These are phyloP conservation scores for Berghia stephanieae DNA, from an alignment of 1,140 invertebrate species.

Conservation along the genomic window DNA sequence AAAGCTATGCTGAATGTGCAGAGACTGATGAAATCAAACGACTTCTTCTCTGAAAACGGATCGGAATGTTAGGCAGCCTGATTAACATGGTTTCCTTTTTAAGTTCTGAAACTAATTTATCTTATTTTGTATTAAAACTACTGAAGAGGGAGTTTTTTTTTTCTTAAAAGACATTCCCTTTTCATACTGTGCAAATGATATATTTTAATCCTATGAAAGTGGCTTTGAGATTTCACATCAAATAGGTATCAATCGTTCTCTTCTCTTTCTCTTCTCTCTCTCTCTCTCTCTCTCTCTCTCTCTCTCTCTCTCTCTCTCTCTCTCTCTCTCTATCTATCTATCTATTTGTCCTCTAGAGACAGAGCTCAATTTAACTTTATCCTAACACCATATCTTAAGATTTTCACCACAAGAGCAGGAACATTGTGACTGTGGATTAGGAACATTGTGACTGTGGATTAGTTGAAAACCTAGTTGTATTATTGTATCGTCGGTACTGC, in stretches of 20 bases:
- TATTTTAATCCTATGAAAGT: neutral
- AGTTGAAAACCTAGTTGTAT: too few relatives aligned
- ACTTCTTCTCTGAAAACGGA: conserved; percentile 70
- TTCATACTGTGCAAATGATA: neutral
- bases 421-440: too few relatives aligned
- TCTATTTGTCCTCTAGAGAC: too few relatives aligned
- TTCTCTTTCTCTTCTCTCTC: neutral
- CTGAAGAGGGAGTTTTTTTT: too few relatives aligned
- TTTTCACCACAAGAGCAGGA: too few relatives aligned
- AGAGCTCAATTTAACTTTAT: too few relatives aligned
- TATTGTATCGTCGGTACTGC: too few relatives aligned
- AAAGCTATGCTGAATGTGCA: conserved; percentile 84
- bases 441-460: too few relatives aligned
- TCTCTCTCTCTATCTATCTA: neutral
- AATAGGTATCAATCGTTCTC: neutral
- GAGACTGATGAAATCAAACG: conserved; percentile 92
- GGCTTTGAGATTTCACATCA: neutral
- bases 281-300: neutral
- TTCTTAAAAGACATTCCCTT: neutral
- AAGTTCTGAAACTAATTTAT: neutral
- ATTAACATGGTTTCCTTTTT: too few relatives aligned
- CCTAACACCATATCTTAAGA: too few relatives aligned
- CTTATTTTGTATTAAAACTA: neutral
- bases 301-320: neutral
- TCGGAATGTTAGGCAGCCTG: too few relatives aligned